A percentile compares a stretch with the other conserved stretches of the same genome.
These are phyloP conservation scores for Setophaga kirtlandii DNA, from an alignment of 2,113 vertebrate species.

Conservation along the genomic window DNA sequence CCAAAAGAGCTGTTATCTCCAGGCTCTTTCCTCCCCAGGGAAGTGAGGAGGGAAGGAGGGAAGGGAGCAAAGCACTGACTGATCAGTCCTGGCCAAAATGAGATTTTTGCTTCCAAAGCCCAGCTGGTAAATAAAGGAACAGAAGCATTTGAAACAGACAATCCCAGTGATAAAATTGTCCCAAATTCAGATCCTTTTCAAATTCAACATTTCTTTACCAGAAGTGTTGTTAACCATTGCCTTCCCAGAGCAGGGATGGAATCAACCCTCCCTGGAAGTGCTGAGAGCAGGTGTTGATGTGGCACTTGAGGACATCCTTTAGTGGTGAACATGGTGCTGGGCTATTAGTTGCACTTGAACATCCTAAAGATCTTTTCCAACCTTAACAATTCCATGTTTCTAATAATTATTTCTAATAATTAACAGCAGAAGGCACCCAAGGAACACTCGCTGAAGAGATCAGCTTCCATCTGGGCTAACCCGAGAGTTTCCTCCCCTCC, in stretches of 20 bases:
- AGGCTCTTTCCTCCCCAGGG: not conserved
- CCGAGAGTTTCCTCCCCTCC: not conserved
- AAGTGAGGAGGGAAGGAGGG: not conserved
- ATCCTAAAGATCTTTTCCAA: not conserved
- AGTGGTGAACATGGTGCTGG: not conserved
- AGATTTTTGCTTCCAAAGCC: not conserved
- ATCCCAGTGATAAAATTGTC: not conserved
- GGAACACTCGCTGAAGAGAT: not conserved
- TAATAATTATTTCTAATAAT: not conserved
- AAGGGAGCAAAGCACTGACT: not conserved
- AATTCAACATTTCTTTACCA: not conserved
- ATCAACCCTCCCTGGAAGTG: not conserved
- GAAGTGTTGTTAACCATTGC: not conserved
- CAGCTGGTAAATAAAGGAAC: not conserved
- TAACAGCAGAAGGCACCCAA: not conserved
- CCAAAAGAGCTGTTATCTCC: not conserved
- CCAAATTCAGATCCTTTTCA: not conserved
- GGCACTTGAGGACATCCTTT: not conserved
- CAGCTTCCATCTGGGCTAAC: constrained; percentile 40
- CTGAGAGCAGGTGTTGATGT: not conserved
- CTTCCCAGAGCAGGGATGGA: not conserved
- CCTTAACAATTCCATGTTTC: not conserved
- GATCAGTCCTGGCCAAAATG: not conserved
- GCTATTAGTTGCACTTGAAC: not conserved
- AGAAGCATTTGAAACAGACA: not conserved